Evolutionary conservation across 2,797 vertebrate species (phyloP).

Genomic region (Sebastes matsubarae): DNA sequence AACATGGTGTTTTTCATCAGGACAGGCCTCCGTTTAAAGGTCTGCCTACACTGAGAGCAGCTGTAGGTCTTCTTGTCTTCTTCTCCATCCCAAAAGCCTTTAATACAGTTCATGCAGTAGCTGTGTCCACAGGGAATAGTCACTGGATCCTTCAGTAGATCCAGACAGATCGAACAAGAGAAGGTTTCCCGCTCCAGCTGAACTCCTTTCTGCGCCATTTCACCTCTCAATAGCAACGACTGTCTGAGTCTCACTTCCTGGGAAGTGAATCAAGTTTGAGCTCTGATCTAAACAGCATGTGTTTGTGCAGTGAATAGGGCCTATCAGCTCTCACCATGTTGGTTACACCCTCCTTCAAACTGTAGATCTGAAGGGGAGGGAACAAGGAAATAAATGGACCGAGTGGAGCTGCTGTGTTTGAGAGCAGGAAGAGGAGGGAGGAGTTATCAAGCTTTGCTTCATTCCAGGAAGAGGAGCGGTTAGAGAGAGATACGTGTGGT

Average conservation of each 20-base stretch:
- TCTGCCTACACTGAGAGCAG: background rate
- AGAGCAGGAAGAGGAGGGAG: background rate
- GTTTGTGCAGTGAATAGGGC: background rate
- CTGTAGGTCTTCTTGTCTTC: background rate
- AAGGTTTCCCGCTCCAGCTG: background rate
- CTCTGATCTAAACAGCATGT: background rate
- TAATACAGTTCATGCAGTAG: background rate
- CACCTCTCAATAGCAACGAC: background rate
- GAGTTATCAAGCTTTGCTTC: background rate
- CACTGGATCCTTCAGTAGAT: slow-evolving; percentile 1
- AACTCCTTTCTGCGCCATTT: background rate
- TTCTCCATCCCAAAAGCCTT: background rate
- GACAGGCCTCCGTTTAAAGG: background rate
- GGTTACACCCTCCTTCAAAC: background rate
- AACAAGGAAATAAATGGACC: background rate
- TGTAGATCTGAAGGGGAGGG: background rate
- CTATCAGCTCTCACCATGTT: background rate
- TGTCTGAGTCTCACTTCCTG: background rate
- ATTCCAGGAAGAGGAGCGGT: background rate
- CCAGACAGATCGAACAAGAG: background rate
- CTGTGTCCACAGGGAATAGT: background rate
- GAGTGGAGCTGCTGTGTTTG: background rate
- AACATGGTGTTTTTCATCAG: background rate
- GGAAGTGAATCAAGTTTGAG: background rate
- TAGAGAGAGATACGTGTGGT: no score